Base-by-base conservation (phyloP, 2,113 vertebrate species). In the Bombycilla garrulus region DNA sequence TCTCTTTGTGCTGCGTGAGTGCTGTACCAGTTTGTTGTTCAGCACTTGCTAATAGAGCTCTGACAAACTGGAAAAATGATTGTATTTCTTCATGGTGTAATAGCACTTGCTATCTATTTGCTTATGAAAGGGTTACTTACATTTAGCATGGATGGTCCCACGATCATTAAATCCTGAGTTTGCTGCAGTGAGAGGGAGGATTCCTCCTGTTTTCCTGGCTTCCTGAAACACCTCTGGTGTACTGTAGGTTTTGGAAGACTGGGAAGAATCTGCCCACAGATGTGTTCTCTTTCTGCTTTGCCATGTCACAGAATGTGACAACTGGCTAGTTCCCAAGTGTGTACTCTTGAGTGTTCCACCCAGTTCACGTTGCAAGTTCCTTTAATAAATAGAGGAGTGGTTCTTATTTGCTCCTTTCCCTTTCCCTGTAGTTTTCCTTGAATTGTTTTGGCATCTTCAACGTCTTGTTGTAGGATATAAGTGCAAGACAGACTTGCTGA, bases 11-110 rank as follows among this genome's bases (percentile, higher is more conserved):
- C 56, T 79, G 23, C 0, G 0, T 1, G 2, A 36, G 14, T 77
- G n/a, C 74, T 92, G 42, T 21, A 90, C 54, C 14, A 36, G 18
- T 84, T 94, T 92, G 62, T 82, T 86, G 60, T 70, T 74, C 51
- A 78, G 50, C 51, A 40, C 38, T 9, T 66, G 29, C 47, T 81
- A 28, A 74, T 31, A 58, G 24, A 58, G 58, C 74, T 77, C 62
- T 86, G 36, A n/a, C 28, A 94, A 71, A 64, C 40, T 7, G 65
- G 58, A 79, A 42, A 12, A 23, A 40, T 0, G 53, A 29, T 21
- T 81, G 25, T 14, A 29, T 86, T 86, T 69, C 28, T 70, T 73
- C 9, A 1, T 62, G 38, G 22, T 65, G 13, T n/a, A 82, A 0
- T 48, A 53, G 28, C 24, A 26, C 48, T 81, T 84, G 26, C 7